Evolutionary conservation across 2,113 vertebrate species (phyloP), one percentile per base, ranked within the genome.

Genomic region (Haemorhous mexicanus): DNA sequence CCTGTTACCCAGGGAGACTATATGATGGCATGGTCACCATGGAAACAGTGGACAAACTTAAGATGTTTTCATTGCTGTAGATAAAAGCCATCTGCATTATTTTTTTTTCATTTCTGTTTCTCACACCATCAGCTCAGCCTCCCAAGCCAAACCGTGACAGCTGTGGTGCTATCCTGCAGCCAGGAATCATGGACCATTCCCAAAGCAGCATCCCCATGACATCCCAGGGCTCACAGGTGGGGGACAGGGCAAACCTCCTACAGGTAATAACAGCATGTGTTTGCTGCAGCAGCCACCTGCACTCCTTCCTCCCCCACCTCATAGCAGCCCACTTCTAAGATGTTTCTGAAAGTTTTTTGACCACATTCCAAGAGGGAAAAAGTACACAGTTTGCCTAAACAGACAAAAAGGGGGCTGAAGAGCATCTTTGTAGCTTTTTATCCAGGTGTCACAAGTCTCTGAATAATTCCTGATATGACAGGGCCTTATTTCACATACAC

Each of bases 1-100:
- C 94, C 86, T 90, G 96, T 97, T 96, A 93, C 96, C 93, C 95
- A 66, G 85, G 92, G 90, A 96, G 68, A 96, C 92, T 96, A 94
- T 93, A 94, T 75, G 95, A 95, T 96, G 88, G 86, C 90, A 96
- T 68, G 73, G 90, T 96, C 92, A 89, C 96, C 93, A 96, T 95
- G 92, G 96, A 92, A 97, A 97, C 96, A 39, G 86, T 83, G 95
- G 93, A 95, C 94, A 95, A 95, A 93, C 93, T 95, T 93, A 92
- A 96, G 94, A 96, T 94, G 90, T 90, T 96, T 96, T 95, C 88
- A 72, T 64, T 89, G 68, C 92, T 94, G 73, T 64, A 94, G 88
- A 96, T 92, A 93, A 92, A 94, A 94, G 73, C 93, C 93, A 94
- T 96, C 94, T 96, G 88, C 88, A 63, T 93, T 83, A 41, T 93